A percentile compares a stretch with the other conserved stretches of the same genome.
Evolutionary conservation across 2,113 vertebrate genomes (phyloP).

Genomic region (Tyto alba): DNA sequence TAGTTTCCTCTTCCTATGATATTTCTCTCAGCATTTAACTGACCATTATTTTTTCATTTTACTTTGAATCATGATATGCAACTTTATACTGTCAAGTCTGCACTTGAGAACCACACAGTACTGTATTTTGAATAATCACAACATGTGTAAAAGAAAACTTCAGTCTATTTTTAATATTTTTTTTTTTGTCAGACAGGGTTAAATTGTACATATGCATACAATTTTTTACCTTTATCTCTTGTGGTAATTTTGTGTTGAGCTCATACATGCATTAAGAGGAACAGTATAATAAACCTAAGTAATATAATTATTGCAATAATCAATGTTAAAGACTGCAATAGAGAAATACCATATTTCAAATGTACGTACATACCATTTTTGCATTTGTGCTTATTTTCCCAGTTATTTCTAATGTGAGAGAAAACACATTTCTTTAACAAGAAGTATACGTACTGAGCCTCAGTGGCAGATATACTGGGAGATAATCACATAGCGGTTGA

Average conservation of each 20-base stretch:
- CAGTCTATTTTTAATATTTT: not conserved
- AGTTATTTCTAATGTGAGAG: not conserved
- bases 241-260: constrained; percentile 35
- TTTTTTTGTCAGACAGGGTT: no score
- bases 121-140: not conserved
- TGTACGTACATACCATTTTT: not conserved
- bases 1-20: not conserved
- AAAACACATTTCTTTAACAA: not conserved
- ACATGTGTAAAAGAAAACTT: not conserved
- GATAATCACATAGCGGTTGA: not conserved
- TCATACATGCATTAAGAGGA: constrained; percentile 1
- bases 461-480: not conserved
- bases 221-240: not conserved
- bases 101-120: not conserved
- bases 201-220: not conserved
- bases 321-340: not conserved
- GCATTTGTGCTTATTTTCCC: not conserved
- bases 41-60: not conserved
- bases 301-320: not conserved
- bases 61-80: not conserved
- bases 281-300: not conserved
- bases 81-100: not conserved
- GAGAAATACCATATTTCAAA: not conserved
- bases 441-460: not conserved
- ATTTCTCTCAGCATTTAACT: not conserved